Percentiles rank a stretch among this genome's conserved stretches.
Evolutionary conservation across 1,140 invertebrate species (phyloP).

Genomic region (Drosophila kurseongensis): DNA sequence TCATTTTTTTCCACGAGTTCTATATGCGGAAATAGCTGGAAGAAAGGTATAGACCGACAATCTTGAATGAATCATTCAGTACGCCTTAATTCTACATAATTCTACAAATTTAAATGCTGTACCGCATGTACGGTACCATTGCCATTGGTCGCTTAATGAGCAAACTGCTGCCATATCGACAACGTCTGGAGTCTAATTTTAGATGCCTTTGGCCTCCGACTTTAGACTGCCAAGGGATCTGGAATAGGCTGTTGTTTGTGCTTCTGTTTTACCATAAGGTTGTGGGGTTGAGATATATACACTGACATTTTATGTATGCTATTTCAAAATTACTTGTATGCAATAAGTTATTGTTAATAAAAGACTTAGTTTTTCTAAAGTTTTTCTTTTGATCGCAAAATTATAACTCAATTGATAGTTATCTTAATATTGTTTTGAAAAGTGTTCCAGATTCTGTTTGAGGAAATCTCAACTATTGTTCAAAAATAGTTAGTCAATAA

Average conservation of each 20-base stretch:
- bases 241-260: slow-evolving; percentile 21
- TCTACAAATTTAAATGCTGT: slow-evolving; percentile 74
- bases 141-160: slow-evolving; percentile 64
- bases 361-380: background rate
- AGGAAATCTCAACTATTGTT: too few relatives aligned
- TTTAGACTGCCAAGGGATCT: slow-evolving; percentile 11
- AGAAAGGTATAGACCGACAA: background rate
- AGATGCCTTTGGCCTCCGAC: slow-evolving; percentile 45
- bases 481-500: too few relatives aligned
- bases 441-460: too few relatives aligned
- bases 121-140: slow-evolving; percentile 53
- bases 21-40: background rate
- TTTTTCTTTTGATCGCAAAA: too few relatives aligned
- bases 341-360: background rate
- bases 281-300: slow-evolving; percentile 11
- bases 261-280: slow-evolving; percentile 24
- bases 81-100: slow-evolving; percentile 69
- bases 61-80: slow-evolving; percentile 53
- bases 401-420: too few relatives aligned
- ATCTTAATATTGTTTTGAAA: too few relatives aligned
- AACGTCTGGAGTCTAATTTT: slow-evolving; percentile 80
- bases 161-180: slow-evolving; percentile 39
- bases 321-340: background rate
- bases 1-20: background rate
- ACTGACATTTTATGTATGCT: background rate